These are phyloP conservation scores for Tetramorium simillimum DNA, from an alignment of 1,140 invertebrate genomes.

Conservation along the genomic window DNA sequence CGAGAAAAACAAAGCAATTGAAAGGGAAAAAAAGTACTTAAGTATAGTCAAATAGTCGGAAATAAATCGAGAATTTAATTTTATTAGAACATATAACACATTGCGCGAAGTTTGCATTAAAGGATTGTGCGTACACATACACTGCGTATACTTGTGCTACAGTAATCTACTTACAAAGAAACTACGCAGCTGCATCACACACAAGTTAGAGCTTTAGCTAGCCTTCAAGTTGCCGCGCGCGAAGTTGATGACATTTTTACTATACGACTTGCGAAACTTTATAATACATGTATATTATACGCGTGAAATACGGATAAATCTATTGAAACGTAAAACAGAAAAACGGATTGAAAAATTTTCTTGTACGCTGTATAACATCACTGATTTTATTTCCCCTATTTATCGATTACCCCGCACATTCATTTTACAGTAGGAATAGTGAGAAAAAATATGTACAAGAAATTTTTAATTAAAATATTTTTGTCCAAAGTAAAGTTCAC, in stretches of 20 bases:
- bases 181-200: conserved; percentile 12
- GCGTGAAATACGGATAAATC: neutral
- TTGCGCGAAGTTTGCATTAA: conserved; percentile 4
- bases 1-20: neutral
- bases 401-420: neutral
- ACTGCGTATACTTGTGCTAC: conserved; percentile 6
- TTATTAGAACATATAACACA: neutral
- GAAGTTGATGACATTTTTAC: conserved; percentile 43
- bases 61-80: neutral
- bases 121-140: conserved; percentile 33
- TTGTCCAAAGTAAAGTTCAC: neutral
- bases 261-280: conserved; percentile 19
- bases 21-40: neutral
- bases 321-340: neutral
- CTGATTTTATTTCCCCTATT: neutral
- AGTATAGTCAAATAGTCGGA: neutral
- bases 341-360: neutral
- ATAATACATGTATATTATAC: neutral
- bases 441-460: neutral
- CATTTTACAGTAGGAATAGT: neutral
- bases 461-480: conserved; percentile 53
- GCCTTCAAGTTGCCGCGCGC: neutral
- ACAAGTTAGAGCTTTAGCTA: conserved; percentile 22
- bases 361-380: neutral
- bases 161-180: conserved; percentile 53